Conservation (phyloP, 1,140 invertebrate species). For the Heliconius himera region DNA sequence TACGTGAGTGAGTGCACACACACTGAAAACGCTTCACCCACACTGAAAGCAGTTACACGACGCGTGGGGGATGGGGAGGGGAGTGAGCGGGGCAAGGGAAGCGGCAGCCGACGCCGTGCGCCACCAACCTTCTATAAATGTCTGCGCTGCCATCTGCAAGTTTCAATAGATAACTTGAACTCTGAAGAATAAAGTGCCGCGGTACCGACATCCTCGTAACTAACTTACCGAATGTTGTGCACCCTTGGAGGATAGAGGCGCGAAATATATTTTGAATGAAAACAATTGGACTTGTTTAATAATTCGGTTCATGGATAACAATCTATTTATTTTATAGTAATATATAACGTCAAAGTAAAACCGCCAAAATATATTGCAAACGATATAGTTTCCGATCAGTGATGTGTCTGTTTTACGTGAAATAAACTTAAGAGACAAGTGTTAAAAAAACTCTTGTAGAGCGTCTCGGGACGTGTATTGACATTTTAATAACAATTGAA, state of each 20-base stretch:
- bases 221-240: slow-evolving; percentile 69
- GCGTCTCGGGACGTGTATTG: not conserved
- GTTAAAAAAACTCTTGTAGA: not conserved
- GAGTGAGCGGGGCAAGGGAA: slow-evolving; percentile 39
- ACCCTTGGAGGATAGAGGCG: slow-evolving; percentile 60
- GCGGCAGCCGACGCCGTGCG: slow-evolving; percentile 48
- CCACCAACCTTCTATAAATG: slow-evolving; percentile 73
- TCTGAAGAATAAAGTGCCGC: slow-evolving; percentile 68
- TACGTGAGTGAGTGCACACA: slow-evolving; percentile 59
- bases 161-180: slow-evolving; percentile 79
- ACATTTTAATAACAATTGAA: not conserved
- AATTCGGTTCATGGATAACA: slow-evolving; percentile 37
- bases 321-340: slow-evolving; percentile 24
- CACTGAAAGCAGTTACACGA: slow-evolving; percentile 42
- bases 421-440: not conserved
- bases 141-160: slow-evolving; percentile 78
- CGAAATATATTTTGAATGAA: slow-evolving; percentile 64
- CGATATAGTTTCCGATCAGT: not conserved
- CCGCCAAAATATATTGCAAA: not conserved
- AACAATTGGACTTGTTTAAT: slow-evolving; percentile 37
- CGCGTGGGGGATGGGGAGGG: slow-evolving; percentile 35
- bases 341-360: slow-evolving; percentile 9
- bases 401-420: slow-evolving; percentile 8
- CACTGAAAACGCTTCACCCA: slow-evolving; percentile 49
- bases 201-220: slow-evolving; percentile 70